These are phyloP conservation scores for Spilogale gracilis DNA, from an alignment of 2,113 vertebrate species.

Conservation along the genomic window DNA sequence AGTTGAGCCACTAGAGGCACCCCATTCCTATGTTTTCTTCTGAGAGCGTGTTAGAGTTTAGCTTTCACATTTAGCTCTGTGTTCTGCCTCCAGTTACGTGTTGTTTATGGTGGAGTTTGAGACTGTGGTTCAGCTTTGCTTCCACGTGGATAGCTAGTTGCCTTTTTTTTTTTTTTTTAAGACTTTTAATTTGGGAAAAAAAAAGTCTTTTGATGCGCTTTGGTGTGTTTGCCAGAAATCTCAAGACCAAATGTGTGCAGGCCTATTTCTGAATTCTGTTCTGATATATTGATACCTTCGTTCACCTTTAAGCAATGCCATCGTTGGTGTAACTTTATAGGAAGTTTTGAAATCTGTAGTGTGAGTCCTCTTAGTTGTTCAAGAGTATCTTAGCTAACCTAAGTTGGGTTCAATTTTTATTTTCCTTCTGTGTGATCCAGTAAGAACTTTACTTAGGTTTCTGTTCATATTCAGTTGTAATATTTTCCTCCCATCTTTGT, in stretches of 20 bases:
- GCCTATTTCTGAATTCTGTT: not conserved
- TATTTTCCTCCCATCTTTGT: not conserved
- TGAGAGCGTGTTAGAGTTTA: not conserved
- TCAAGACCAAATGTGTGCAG: not conserved
- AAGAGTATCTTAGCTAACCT: not conserved
- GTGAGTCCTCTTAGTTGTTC: not conserved
- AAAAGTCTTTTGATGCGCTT: not conserved
- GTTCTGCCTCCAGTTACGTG: not conserved
- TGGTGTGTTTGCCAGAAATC: not conserved
- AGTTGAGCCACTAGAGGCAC: too few relatives aligned
- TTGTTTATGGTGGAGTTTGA: not conserved
- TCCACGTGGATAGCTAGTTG: not conserved
- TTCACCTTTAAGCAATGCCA: not conserved
- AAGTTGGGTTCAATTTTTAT: not conserved
- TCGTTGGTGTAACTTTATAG: not conserved
- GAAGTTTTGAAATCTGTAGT: not conserved
- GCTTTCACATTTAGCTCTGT: not conserved
- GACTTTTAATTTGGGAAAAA: not conserved
- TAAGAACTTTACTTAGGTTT: not conserved
- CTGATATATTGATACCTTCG: not conserved
- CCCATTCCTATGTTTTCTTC: not conserved
- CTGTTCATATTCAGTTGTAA: conserved; percentile 24
- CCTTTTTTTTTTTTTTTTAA: not conserved
- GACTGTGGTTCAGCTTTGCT: not conserved
- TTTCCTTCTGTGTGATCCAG: not conserved